These are phyloP conservation scores for Scrobipalpa atriplicella DNA, from an alignment of 2,888 invertebrate species.

Conservation along the genomic window DNA sequence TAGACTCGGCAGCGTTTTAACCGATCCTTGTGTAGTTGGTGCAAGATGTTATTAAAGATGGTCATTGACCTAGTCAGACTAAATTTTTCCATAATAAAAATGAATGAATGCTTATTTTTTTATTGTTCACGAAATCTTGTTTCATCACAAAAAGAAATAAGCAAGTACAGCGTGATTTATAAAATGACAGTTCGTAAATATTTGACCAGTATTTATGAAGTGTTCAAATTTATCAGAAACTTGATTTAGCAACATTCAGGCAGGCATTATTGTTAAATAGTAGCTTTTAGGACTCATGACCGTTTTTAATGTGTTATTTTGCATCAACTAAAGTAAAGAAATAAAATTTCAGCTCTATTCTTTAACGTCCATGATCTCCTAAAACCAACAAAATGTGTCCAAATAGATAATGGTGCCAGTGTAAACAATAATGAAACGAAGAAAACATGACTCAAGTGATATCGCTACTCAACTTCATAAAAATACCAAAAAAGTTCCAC, in stretches of 20 bases:
- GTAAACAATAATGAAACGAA: constrained; percentile 68
- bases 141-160: no score
- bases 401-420: constrained; percentile 22
- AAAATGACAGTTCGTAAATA: no score
- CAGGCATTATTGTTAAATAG: no score
- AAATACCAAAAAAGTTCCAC: constrained; percentile 74
- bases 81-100: not conserved
- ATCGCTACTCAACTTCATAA: constrained; percentile 72
- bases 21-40: not conserved
- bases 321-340: not conserved
- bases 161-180: no score
- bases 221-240: no score
- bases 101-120: no score
- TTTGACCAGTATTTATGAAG: no score
- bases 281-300: not conserved
- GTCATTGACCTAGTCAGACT: not conserved
- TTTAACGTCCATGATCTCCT: not conserved
- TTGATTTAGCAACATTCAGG: no score
- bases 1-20: constrained; percentile 18
- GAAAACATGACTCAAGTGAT: constrained; percentile 74
- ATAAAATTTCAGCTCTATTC: not conserved
- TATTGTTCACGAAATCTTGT: no score
- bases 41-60: not conserved
- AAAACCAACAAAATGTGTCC: constrained; percentile 14
- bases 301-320: not conserved